Percentiles rank a stretch among this genome's conserved stretches.
Evolutionary conservation across 2,888 invertebrate genomes (phyloP).

Genomic region (Phasia obesa): DNA sequence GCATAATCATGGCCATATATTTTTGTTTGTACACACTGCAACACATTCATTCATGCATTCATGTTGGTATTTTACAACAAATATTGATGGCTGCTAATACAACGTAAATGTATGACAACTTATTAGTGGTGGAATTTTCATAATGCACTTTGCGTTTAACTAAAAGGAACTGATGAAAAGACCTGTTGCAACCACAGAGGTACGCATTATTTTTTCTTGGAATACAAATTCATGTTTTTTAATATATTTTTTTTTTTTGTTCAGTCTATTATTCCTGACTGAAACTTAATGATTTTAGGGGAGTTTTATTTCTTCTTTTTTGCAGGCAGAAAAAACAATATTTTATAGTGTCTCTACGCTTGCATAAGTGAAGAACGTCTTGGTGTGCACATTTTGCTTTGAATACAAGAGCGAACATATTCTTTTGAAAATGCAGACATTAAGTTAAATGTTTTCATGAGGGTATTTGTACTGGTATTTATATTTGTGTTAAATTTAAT

Average conservation of each 20-base stretch:
- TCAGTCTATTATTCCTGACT: slow-evolving; percentile 2
- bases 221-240: slow-evolving; percentile 60
- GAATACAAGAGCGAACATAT: too few relatives aligned
- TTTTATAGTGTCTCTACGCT: slow-evolving; percentile 5
- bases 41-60: slow-evolving; percentile 19
- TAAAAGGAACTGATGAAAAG: slow-evolving; percentile 7
- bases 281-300: slow-evolving; percentile 50
- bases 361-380: neutral
- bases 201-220: slow-evolving; percentile 59
- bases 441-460: slow-evolving; percentile 13
- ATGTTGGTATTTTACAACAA: slow-evolving; percentile 46
- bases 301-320: slow-evolving; percentile 40
- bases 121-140: slow-evolving; percentile 62
- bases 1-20: slow-evolving; percentile 43
- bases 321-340: slow-evolving; percentile 8
- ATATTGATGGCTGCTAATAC: slow-evolving; percentile 58
- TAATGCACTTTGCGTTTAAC: slow-evolving; percentile 56
- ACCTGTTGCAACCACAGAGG: slow-evolving; percentile 52
- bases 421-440: too few relatives aligned
- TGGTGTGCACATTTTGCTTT: too few relatives aligned
- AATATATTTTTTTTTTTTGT: neutral
- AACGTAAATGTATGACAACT: slow-evolving; percentile 63
- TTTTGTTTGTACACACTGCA: slow-evolving; percentile 11
- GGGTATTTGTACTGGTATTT: slow-evolving; percentile 11
- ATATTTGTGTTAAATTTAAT: slow-evolving; percentile 42